A percentile compares a stretch with the other conserved stretches of the same genome.
These are phyloP conservation scores for Cantharis flavilabris DNA, from an alignment of 2,888 invertebrate species.

Conservation along the genomic window DNA sequence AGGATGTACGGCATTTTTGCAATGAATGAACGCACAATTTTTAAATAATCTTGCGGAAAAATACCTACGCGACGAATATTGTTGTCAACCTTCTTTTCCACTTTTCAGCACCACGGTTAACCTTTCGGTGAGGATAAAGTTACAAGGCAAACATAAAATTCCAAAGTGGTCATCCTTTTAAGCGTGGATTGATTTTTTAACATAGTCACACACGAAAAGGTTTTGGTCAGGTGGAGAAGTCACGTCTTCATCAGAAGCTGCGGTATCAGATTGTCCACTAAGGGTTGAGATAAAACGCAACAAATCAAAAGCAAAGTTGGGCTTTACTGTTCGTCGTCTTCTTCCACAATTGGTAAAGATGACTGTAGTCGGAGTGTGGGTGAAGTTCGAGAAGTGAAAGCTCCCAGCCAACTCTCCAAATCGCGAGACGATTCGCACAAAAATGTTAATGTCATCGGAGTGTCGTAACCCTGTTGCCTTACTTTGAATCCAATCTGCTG, in stretches of 20 bases:
- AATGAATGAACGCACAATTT: not conserved
- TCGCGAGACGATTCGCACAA: slow-evolving; percentile 62
- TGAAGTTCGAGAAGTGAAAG: slow-evolving; percentile 59
- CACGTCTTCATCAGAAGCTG: not conserved
- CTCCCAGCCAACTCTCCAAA: slow-evolving; percentile 64
- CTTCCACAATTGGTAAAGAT: slow-evolving; percentile 64
- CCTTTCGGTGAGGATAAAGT: not conserved
- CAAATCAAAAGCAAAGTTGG: not conserved
- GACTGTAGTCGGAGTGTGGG: slow-evolving; percentile 59
- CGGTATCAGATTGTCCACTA: not conserved
- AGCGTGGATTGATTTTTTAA: not conserved
- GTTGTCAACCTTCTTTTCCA: not conserved
- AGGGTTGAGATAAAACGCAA: not conserved
- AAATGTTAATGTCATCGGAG: slow-evolving; percentile 64
- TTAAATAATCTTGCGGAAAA: not conserved
- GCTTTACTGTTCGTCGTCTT: slow-evolving; percentile 61
- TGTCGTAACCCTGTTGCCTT: slow-evolving; percentile 67
- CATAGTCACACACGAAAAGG: not conserved
- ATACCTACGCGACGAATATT: not conserved
- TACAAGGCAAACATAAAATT: not conserved
- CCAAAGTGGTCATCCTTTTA: not conserved
- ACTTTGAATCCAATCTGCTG: slow-evolving; percentile 58
- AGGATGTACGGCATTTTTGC: slow-evolving; percentile 18
- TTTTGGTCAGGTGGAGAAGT: not conserved
- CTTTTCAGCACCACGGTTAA: not conserved